Percentiles rank a stretch among this genome's conserved stretches.
Conservation (phyloP, 2,888 invertebrate species). For the Leucophenga montana region DNA sequence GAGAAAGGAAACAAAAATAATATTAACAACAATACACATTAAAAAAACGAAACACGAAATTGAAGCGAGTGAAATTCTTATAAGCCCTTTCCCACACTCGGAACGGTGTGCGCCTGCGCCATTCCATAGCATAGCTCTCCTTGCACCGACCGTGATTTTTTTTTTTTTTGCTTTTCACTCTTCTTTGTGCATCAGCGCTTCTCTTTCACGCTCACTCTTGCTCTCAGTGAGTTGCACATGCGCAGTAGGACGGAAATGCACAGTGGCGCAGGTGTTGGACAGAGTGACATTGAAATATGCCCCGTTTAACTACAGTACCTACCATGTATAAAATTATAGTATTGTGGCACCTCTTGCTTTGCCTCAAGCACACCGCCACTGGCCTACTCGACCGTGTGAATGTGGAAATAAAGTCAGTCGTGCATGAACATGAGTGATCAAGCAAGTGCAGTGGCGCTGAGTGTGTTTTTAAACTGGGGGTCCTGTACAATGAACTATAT, state of each 20-base stretch:
- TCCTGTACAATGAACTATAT: too few species aligned
- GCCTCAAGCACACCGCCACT: constrained; percentile 36
- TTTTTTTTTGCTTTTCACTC: constrained; percentile 32
- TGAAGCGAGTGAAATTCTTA: constrained; percentile 61
- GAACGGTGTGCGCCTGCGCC: constrained; percentile 47
- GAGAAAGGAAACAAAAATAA: constrained; percentile 52
- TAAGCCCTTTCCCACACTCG: constrained; percentile 65
- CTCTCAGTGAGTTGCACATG: background rate
- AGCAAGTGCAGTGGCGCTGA: constrained; percentile 54
- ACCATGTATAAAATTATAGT: too few species aligned
- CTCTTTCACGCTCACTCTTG: constrained; percentile 14
- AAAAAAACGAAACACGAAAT: constrained; percentile 52
- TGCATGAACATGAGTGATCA: constrained; percentile 56
- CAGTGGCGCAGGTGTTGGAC: constrained; percentile 37
- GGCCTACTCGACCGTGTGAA: constrained; percentile 59
- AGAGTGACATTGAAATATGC: too few species aligned
- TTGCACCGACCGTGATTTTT: constrained; percentile 29
- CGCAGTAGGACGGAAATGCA: constrained; percentile 49
- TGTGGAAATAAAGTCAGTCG: constrained; percentile 67
- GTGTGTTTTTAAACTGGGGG: background rate
- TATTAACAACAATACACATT: constrained; percentile 50
- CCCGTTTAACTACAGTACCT: too few species aligned
- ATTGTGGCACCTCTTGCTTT: constrained; percentile 25
- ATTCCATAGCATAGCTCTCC: constrained; percentile 51
- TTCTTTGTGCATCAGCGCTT: constrained; percentile 21